These are phyloP conservation scores for Phymanthus crucifer DNA, from an alignment of 92 coral and sea anemone genomes.

Conservation along the genomic window DNA sequence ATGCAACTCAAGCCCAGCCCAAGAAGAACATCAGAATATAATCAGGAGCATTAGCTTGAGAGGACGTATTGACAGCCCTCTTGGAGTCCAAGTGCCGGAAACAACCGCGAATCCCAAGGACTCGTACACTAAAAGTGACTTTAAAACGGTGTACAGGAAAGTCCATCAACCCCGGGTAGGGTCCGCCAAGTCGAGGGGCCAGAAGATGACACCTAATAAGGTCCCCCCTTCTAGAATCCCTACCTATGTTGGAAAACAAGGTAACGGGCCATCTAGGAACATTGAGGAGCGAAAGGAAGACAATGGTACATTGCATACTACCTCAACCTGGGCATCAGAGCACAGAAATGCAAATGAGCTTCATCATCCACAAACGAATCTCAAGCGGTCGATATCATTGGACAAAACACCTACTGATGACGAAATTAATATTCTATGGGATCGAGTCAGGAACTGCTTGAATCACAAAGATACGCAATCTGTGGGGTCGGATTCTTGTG, in stretches of 20 bases:
- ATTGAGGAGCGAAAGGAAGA: neutral
- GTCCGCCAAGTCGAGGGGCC: constrained; percentile 50
- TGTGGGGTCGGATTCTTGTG: constrained; percentile 96
- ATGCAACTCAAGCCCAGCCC: constrained; percentile 60
- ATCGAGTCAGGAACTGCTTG: constrained; percentile 88
- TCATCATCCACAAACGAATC: constrained; percentile 29
- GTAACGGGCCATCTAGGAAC: constrained; percentile 10
- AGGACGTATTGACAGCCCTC: constrained; percentile 17
- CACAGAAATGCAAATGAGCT: constrained; percentile 9
- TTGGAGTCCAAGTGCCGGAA: constrained; percentile 4
- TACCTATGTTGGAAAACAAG: constrained; percentile 14
- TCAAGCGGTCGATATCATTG: constrained; percentile 63
- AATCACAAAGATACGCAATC: constrained; percentile 72
- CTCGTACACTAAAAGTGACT: constrained; percentile 5
- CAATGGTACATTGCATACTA: neutral
- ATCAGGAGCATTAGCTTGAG: constrained; percentile 31
- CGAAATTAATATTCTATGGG: constrained; percentile 95
- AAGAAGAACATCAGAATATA: constrained; percentile 53
- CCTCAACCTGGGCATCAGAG: constrained; percentile 9
- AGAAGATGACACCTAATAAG: constrained; percentile 9
- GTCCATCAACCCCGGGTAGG: constrained; percentile 64
- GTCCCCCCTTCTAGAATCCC: constrained; percentile 26
- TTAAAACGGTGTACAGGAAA: constrained; percentile 25
- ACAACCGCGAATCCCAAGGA: neutral
- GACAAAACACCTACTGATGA: constrained; percentile 98